Evolutionary conservation across 1,140 invertebrate species (phyloP), one percentile per base, ranked within the genome.

Genomic region (Pteromalus puparum): DNA sequence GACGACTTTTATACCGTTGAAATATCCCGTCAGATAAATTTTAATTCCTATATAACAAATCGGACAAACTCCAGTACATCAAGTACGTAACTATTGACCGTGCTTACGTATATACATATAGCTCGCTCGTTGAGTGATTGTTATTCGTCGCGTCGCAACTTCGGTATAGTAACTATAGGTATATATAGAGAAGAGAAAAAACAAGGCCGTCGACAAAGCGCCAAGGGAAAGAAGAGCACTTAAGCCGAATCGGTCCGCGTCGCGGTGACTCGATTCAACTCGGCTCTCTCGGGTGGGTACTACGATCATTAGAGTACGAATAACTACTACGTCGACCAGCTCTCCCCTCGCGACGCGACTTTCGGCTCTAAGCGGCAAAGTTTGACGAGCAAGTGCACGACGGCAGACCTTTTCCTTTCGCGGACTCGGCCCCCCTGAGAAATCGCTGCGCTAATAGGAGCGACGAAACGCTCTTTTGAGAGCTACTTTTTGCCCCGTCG

Each of bases 181-280:
- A 34, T n/a, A 61, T 2, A n/a, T 1, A 61, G 21, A 61, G 21
- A 6, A 7, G 1, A n/a, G 53, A 61, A 61, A 61, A 61, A 61
- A 61, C 21, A 61, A 61, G 53, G 21, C 53, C 53, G 30, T 34
- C 30, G 53, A 61, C 53, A 42, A 42, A 42, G 21, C 53, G 53
- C 18, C 53, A n/a, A 61, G 21, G 53, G 53, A 72, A 72, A 72
- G 68, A 72, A 72, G 30, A 72, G 68, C 30, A 72, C 68, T 72
- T 72, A 34, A 72, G 68, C 68, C 68, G 30, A 72, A 72, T 30
- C 68, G 24, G 26, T 72, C 28, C 26, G 24, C 68, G 18, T 7
- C 9, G 53, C 15, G 53, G 18, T 21, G 2, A 42, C 21, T 61
- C 53, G 53, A 61, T 61, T 61, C 53, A 61, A 61, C 53, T 61